Base-by-base conservation (phyloP, 1,140 invertebrate genomes). In the Musca domestica region DNA sequence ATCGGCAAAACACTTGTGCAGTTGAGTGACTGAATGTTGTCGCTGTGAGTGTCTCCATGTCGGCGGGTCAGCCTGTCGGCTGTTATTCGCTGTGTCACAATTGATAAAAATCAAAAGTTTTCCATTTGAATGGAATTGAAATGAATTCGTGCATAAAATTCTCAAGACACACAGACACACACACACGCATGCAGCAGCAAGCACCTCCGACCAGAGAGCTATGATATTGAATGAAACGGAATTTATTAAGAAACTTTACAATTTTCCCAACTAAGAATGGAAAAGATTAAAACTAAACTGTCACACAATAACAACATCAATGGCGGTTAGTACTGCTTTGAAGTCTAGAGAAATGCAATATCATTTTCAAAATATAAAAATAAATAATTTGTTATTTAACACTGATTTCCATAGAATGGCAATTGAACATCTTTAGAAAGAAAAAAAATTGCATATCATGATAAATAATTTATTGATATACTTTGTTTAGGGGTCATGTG, bases 91-190 rank as follows among this genome's bases (percentile, higher is more conserved):
- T 23, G 17, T 79, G 77, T 79, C 77, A 79, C 74, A 79, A 77
- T 79, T 79, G 77, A 79, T 79, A 79, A 79, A 79, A 79, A 79
- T 79, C 77, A 79, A 75, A 79, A 41, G 34, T 79, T 79, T 79
- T 79, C 77, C 77, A 79, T 79, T 79, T 79, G 77, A 79, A 79
- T 79, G 76, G 76, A 72, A 77, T 79, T 79, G 79, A 77, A 41
- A 79, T 71, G 77, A 77, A 79, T 79, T 79, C 77, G 77, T 79
- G 77, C 77, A 79, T 79, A 78, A 79, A 79, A 79, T 79, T n/a
- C 79, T 22, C 47, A 22, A 22, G 20, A 49, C n/a, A 64, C 9
- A 47, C 20, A 64, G 17, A 12, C 7, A n/a, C n/a, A 4, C 56
- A 61, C n/a, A n/a, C n/a, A n/a, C n/a, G n/a, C n/a, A n/a, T n/a